phyloP scores from a whole-genome alignment of 1,140 invertebrate genomes.

The Ceratina australensis region DNA sequence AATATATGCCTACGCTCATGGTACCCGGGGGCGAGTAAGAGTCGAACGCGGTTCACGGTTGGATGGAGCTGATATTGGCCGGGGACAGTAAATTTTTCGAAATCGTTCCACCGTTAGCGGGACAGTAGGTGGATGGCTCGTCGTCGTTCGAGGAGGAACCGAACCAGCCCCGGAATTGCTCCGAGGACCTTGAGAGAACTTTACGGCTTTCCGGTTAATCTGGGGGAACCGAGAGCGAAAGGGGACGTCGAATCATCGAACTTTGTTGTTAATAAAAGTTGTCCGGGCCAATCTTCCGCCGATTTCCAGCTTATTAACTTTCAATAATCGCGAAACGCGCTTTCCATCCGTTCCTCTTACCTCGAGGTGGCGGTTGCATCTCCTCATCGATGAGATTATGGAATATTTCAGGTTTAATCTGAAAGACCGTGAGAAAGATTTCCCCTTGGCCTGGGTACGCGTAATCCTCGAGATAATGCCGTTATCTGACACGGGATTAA shows the following conservation, averaged over 20 bases:
- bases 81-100: background rate
- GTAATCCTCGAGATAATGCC: constrained; percentile 19
- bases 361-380: no score
- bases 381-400: no score
- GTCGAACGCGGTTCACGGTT: background rate
- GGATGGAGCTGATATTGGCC: background rate
- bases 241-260: background rate
- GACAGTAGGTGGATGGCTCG: no score
- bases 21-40: no score
- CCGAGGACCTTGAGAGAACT: constrained; percentile 16
- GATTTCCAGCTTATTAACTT: background rate
- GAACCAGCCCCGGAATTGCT: background rate
- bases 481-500: constrained; percentile 32
- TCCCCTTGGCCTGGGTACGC: background rate
- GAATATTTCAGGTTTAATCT: background rate
- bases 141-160: no score
- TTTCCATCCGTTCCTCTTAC: no score
- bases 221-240: constrained; percentile 3
- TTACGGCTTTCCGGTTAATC: background rate
- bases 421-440: background rate
- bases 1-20: background rate
- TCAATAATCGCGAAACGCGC: background rate
- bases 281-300: no score
- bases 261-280: background rate
- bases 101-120: background rate